Conservation (phyloP, 2,113 vertebrate genomes). For the Oceanites oceanicus region DNA sequence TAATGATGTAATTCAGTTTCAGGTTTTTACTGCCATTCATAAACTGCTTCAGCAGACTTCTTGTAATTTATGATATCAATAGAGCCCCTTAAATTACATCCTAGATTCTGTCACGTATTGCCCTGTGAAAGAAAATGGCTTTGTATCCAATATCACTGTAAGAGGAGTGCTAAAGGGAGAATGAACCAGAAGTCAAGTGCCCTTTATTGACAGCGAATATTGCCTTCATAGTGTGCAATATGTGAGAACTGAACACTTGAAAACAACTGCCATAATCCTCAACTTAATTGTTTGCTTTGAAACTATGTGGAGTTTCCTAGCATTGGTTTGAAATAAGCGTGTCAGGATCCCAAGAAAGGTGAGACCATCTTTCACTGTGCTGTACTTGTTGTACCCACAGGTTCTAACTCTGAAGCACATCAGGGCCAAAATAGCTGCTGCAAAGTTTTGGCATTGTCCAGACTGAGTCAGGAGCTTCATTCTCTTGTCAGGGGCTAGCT, state of each 20-base stretch:
- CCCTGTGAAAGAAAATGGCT: constrained; percentile 68
- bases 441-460: neutral
- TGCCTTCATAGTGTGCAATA: constrained; percentile 3
- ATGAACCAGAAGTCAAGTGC: constrained; percentile 70
- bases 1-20: constrained; percentile 72
- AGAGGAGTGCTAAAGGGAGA: constrained; percentile 60
- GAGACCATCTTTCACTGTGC: neutral
- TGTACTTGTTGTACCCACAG: neutral
- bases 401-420: neutral
- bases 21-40: constrained; percentile 77
- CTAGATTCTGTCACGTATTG: constrained; percentile 67
- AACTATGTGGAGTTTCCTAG: neutral
- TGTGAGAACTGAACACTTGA: constrained; percentile 43
- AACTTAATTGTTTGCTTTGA: constrained; percentile 38
- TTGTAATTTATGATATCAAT: constrained; percentile 77
- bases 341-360: neutral
- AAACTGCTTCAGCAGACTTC: constrained; percentile 72
- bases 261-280: constrained; percentile 48
- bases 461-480: neutral
- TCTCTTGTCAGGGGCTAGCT: neutral
- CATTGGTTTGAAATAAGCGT: neutral
- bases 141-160: constrained; percentile 61
- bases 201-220: constrained; percentile 57
- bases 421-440: neutral
- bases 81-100: constrained; percentile 77